Percentiles rank a stretch among this genome's conserved stretches.
phyloP scores from a whole-genome alignment of 2,113 vertebrate genomes.

The Peucedramus taeniatus region DNA sequence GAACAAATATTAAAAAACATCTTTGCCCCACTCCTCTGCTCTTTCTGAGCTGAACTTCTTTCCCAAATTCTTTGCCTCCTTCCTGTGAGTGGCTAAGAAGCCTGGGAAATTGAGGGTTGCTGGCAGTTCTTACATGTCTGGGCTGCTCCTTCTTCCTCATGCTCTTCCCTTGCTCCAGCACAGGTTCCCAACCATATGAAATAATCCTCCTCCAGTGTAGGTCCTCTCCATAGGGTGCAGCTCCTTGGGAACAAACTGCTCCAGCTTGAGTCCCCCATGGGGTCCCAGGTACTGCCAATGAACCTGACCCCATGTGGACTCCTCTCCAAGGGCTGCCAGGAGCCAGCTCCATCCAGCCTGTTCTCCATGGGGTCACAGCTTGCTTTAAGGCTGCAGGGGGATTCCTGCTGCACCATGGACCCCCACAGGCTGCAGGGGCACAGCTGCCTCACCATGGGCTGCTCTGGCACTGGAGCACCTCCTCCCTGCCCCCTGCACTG shows the following conservation, averaged over 20 bases:
- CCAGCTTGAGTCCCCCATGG: neutral
- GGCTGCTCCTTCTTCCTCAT: neutral
- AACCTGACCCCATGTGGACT: neutral
- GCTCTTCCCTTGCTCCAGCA: neutral
- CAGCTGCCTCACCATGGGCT: neutral
- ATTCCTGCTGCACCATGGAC: accelerated
- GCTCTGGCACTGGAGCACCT: accelerated
- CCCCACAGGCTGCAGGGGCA: accelerated
- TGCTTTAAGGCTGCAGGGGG: neutral
- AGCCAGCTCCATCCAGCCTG: accelerated
- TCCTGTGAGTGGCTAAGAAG: accelerated
- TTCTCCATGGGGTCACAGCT: neutral
- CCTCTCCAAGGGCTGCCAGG: neutral
- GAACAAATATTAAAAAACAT: neutral
- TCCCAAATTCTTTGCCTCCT: neutral
- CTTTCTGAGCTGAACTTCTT: neutral
- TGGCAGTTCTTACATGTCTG: neutral
- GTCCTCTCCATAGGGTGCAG: neutral
- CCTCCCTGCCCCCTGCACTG: neutral
- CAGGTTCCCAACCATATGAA: neutral
- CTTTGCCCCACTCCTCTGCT: neutral
- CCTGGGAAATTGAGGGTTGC: neutral
- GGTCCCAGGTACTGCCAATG: neutral
- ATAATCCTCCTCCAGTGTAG: neutral
- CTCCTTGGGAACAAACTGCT: neutral